Base-by-base conservation (phyloP, 2,797 vertebrate species). In the Danio albolineatus region DNA sequence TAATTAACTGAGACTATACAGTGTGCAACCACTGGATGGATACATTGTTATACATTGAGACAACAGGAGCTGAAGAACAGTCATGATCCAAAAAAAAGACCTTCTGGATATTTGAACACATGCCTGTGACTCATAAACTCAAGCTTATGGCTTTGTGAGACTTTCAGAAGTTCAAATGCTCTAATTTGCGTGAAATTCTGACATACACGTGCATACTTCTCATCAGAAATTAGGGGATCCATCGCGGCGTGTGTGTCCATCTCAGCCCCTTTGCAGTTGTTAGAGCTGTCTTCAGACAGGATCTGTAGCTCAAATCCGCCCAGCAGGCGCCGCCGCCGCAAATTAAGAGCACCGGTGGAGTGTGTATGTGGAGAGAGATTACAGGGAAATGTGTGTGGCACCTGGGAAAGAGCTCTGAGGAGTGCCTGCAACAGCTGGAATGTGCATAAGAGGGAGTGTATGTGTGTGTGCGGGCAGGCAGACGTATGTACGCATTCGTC, bases 361-460 rank as follows among this genome's bases (percentile, higher is more conserved):
- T 89, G 88, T 85, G 89, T 85, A 89, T 90, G 66, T 78, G 62
- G 91, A 88, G 83, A 87, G 88, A 91, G 93, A 93, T 94, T 93
- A 92, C 85, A 86, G 86, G 73, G 76, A 87, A 85, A 92, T 92
- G 91, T 91, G 90, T 91, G 89, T 89, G 88, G 89, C 91, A 94
- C 92, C 92, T 93, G 91, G 90, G 90, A 92, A 92, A 90, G 87
- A 90, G 89, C 85, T 86, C 80, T 57, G 57, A 82, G 79, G 87
- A 79, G 10, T 84, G 81, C 73, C 67, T 73, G n/a, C 82, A 87
- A 88, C 88, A 88, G 84, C 85, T 87, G 85, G 86, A 86, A 76
- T 73, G 71, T 71, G 59, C 53, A 66, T 78, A 66, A 66, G 70
- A 49, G 41, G 41, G 16, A 2, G 36, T 41, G 46, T 53, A 51